Evolutionary conservation across 2,888 invertebrate genomes (phyloP), one percentile per base, ranked within the genome.

Genomic region (Phasia obesa): DNA sequence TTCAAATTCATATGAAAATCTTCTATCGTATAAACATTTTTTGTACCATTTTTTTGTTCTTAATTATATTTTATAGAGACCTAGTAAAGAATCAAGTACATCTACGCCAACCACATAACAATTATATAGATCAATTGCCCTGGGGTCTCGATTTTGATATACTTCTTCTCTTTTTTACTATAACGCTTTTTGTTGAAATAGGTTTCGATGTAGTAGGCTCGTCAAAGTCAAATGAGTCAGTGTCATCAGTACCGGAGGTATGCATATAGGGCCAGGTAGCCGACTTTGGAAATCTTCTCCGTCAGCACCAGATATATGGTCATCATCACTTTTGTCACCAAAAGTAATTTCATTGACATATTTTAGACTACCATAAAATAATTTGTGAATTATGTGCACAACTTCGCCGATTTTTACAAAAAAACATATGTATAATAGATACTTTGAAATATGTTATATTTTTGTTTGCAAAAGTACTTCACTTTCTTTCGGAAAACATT

Each of bases 131-230:
- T 59, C 82, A 49, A 85, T 49, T 17, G 70, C 64, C 57, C 69
- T 64, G 17, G 81, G 31, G 73, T 55, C 51, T 64, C 21, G 47
- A 84, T 82, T 59, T 80, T 67, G 62, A 74, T 77, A 65, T 81
- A 76, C 51, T 62, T 71, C 55, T 84, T 74, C 35, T 80, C 62
- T 59, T 75, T 84, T 55, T 71, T 75, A 23, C 35, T 76, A 21
- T 55, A 82, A 23, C 79, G 57, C 7, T 53, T 53, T 69, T 84
- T 15, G 44, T 67, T 17, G 38, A 74, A 27, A 35, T 76, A 21
- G 79, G 79, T 19, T 73, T 65, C 4, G 49, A 35, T n/a, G 42
- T 42, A 38, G 6, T 17, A 55, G 64, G 17, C 38, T 38, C 11
- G 3, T 38, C 38, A 38, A 9, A 9, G 13, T 38, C 38, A 38